Base-by-base conservation (phyloP, 64 coral and sea anemone genomes). In the Pocillopora verrucosa region DNA sequence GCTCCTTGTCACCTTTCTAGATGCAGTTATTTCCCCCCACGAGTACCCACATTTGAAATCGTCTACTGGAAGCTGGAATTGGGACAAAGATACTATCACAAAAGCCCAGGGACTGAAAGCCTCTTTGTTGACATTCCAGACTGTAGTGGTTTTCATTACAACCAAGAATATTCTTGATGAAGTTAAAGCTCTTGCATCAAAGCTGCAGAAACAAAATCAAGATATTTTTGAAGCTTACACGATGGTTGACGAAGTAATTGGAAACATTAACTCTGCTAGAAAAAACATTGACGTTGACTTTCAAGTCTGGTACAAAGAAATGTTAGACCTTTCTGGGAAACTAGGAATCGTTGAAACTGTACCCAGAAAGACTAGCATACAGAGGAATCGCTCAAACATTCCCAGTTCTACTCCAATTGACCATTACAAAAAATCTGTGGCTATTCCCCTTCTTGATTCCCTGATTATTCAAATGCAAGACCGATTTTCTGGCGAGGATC, bases 161-260 rank as follows among this genome's bases (percentile, higher is more conserved):
- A 87, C 85, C 11, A 60, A 74, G n/a, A 45, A 56, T 87, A 87
- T 67, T 87, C 36, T 75, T 41, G 20, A 86, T 86, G 59, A 86
- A 67, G 61, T 86, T 64, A 87, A 87, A 87, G 85, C 85, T 74
- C 36, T 87, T 87, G 85, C n/a, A n/a, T n/a, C n/a, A n/a, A n/a
- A n/a, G n/a, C n/a, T n/a, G n/a, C n/a, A n/a, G n/a, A n/a, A n/a
- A n/a, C n/a, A n/a, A n/a, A n/a, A n/a, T n/a, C n/a, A n/a, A n/a
- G n/a, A n/a, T n/a, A n/a, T n/a, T n/a, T n/a, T n/a, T n/a, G n/a
- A n/a, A n/a, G n/a, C n/a, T n/a, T n/a, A n/a, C n/a, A n/a, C n/a
- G n/a, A n/a, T n/a, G n/a, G n/a, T n/a, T n/a, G n/a, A n/a, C n/a
- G n/a, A n/a, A n/a, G n/a, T n/a, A n/a, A n/a, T n/a, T 59, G 58